Evolutionary conservation across 1,140 invertebrate genomes (phyloP).

Genomic region (Platorchestia sp.): DNA sequence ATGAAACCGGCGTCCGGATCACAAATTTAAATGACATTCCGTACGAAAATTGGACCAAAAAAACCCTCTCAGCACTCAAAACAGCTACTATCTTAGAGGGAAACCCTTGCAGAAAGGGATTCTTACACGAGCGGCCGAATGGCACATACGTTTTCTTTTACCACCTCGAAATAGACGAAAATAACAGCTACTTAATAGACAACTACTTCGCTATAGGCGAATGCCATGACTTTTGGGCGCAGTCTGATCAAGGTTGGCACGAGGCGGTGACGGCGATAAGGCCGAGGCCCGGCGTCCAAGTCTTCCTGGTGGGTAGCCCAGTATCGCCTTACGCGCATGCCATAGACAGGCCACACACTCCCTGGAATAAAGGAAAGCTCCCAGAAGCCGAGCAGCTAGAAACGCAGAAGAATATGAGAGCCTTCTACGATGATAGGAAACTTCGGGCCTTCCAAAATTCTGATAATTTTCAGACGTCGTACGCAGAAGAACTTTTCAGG

Average conservation of each 20-base stretch:
- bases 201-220: slow-evolving; percentile 40
- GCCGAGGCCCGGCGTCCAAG: neutral
- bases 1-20: slow-evolving; percentile 1
- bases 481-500: neutral
- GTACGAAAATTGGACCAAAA: neutral
- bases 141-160: slow-evolving; percentile 45
- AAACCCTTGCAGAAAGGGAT: slow-evolving; percentile 32
- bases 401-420: neutral
- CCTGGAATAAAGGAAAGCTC: neutral
- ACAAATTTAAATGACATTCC: slow-evolving; percentile 25
- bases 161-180: neutral
- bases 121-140: neutral
- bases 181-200: neutral
- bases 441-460: neutral
- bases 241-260: slow-evolving; percentile 44
- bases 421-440: neutral
- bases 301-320: slow-evolving; percentile 35
- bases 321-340: neutral
- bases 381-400: neutral
- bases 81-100: slow-evolving; percentile 21
- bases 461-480: neutral
- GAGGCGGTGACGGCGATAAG: neutral
- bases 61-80: neutral
- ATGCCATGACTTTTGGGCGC: slow-evolving; percentile 44
- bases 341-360: neutral